Evolutionary conservation across 2,888 invertebrate species (phyloP).

Genomic region (Xanthorhoe designata): DNA sequence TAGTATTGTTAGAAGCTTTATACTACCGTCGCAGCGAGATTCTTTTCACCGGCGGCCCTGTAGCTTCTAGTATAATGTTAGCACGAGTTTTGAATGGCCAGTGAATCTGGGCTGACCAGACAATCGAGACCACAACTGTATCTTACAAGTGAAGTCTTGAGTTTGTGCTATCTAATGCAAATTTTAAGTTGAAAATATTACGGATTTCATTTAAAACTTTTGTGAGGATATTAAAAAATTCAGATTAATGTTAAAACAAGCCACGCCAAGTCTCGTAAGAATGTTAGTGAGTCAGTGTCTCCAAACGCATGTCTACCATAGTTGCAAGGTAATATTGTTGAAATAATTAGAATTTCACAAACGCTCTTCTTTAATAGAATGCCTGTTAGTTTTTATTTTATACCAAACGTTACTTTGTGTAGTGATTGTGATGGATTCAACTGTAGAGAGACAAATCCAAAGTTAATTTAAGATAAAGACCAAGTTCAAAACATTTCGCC

Average conservation of each 20-base stretch:
- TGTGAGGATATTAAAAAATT: background rate
- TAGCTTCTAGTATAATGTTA: conserved; percentile 59
- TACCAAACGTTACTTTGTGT: no score
- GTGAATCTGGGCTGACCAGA: conserved; percentile 49
- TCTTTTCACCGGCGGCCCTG: conserved; percentile 65
- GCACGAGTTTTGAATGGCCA: conserved; percentile 52
- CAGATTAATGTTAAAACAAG: conserved; percentile 8
- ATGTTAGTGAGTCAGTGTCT: conserved; percentile 9
- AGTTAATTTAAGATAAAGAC: no score
- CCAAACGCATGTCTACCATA: background rate
- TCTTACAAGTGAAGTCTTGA: conserved; percentile 52
- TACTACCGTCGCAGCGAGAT: conserved; percentile 59
- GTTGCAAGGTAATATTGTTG: background rate
- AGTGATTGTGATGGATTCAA: no score
- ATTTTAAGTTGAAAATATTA: background rate
- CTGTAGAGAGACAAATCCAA: no score
- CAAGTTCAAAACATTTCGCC: no score
- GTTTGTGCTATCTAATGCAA: conserved; percentile 70
- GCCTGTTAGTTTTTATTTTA: background rate
- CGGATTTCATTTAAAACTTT: background rate
- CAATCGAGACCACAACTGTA: conserved; percentile 54
- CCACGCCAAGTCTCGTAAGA: conserved; percentile 11
- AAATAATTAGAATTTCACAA: background rate
- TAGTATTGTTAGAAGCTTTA: conserved; percentile 58
- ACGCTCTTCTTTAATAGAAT: background rate